phyloP scores from a whole-genome alignment of 1,140 invertebrate genomes.

The Linepithema humile region DNA sequence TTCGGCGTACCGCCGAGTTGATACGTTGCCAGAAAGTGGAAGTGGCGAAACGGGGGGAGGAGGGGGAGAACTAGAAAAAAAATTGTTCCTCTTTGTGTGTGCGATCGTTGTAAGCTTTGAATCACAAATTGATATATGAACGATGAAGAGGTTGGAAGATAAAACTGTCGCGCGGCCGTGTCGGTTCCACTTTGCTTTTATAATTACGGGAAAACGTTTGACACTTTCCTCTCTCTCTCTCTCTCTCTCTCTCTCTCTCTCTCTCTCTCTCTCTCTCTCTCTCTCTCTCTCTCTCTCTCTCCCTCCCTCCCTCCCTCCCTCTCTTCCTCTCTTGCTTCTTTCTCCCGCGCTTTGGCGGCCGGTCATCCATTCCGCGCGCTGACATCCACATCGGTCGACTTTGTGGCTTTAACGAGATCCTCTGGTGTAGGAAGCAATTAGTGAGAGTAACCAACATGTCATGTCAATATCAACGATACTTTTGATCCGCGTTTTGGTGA shows the following conservation, averaged over 20 bases:
- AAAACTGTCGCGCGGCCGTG: constrained; percentile 27
- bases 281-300: too few relatives aligned
- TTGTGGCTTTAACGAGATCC: constrained; percentile 41
- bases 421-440: constrained; percentile 33
- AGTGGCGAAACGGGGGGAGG: not conserved
- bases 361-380: constrained; percentile 10
- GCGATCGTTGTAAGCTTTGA: constrained; percentile 30
- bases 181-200: constrained; percentile 43
- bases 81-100: constrained; percentile 19
- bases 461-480: constrained; percentile 4
- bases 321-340: not conserved
- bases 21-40: not conserved
- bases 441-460: constrained; percentile 15
- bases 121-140: constrained; percentile 44
- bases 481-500: not conserved
- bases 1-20: not conserved
- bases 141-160: constrained; percentile 32
- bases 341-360: not conserved
- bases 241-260: not conserved
- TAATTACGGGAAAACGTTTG: constrained; percentile 46
- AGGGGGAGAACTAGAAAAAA: constrained; percentile 5
- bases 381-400: constrained; percentile 19
- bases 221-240: not conserved
- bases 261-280: not conserved
- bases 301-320: not conserved